These are phyloP conservation scores for Watsonalla cultraria DNA, from an alignment of 2,888 invertebrate genomes.

Conservation along the genomic window DNA sequence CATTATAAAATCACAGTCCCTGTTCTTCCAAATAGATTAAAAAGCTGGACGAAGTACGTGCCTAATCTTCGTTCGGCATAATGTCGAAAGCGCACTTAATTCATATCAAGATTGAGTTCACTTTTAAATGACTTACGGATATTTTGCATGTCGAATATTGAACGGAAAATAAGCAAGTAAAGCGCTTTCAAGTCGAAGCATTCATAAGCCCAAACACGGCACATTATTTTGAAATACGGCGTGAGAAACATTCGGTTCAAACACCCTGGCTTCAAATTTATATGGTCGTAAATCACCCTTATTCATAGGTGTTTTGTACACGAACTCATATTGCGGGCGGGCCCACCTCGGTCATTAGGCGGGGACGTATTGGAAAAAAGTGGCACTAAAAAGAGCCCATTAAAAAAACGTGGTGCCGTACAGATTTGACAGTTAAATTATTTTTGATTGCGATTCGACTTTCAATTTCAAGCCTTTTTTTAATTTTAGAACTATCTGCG, in stretches of 20 bases:
- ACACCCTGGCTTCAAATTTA: slow-evolving; percentile 44
- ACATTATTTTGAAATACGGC: slow-evolving; percentile 52
- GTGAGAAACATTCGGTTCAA: slow-evolving; percentile 43
- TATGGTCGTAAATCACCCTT: slow-evolving; percentile 47
- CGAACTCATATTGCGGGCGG: slow-evolving; percentile 29
- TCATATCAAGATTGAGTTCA: not conserved
- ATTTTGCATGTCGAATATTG: not conserved
- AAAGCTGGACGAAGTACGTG: too few species aligned
- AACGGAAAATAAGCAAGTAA: not conserved
- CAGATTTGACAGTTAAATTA: not conserved
- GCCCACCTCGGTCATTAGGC: slow-evolving; percentile 22
- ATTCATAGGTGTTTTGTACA: slow-evolving; percentile 50
- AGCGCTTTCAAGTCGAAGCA: slow-evolving; percentile 4
- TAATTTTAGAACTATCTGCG: not conserved
- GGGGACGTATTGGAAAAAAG: slow-evolving; percentile 8
- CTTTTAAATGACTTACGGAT: not conserved
- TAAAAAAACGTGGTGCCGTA: slow-evolving; percentile 6
- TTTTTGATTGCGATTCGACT: not conserved
- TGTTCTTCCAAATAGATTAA: too few species aligned
- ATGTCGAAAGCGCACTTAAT: too few species aligned
- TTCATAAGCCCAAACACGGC: slow-evolving; percentile 35
- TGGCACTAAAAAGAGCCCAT: slow-evolving; percentile 7
- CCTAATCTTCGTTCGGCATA: too few species aligned
- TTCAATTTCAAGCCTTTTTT: not conserved
- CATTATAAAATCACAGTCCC: too few species aligned